Evolutionary conservation across 1,140 invertebrate species (phyloP), one percentile per base, ranked within the genome.

Genomic region (Thaumetopoea pityocampa): DNA sequence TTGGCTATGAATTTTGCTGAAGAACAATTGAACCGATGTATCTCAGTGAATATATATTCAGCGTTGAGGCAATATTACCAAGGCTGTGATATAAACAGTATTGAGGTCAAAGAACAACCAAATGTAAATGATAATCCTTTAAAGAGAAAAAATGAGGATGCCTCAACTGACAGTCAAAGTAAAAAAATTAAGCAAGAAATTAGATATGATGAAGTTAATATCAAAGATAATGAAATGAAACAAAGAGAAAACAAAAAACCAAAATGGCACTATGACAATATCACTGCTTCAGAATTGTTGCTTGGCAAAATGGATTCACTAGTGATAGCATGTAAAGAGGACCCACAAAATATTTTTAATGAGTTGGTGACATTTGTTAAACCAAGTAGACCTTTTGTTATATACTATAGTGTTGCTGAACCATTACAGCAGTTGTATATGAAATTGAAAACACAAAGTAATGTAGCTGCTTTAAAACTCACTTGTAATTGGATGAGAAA

Each of bases 401-500:
- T 98, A 4, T 97, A 92, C 67, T 92, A 90, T 58, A 86, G 87
- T 36, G 90, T 91, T 67, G 88, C 91, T 54, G 95, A 97, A 86
- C 91, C 95, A 2, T 74, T 98, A 5, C 88, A 94, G 55, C 92
- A 96, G 38, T 89, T 93, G 22, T 98, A 94, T 68, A 76, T 90
- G 18, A 87, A 89, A 47, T 71, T 98, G 6, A 96, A 95, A 71
- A 84, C 87, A 24, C 72, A 85, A 6, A 87, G 86, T 8, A 88
- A 91, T 70, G 89, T 94, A 5, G 87, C 93, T 8, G 91, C 90
- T 64, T 65, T 98, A 14, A 90, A 89, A 71, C 67, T 98, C 1
- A 91, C 92, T 20, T 94, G 94, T 28, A 96, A 93, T 57, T 98
- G 96, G 89, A 84, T 96, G 60, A 88, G 96, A 52, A 90, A 91